Evolutionary conservation across 1,140 invertebrate species (phyloP), one percentile per base, ranked within the genome.

Genomic region (Apis laboriosa): DNA sequence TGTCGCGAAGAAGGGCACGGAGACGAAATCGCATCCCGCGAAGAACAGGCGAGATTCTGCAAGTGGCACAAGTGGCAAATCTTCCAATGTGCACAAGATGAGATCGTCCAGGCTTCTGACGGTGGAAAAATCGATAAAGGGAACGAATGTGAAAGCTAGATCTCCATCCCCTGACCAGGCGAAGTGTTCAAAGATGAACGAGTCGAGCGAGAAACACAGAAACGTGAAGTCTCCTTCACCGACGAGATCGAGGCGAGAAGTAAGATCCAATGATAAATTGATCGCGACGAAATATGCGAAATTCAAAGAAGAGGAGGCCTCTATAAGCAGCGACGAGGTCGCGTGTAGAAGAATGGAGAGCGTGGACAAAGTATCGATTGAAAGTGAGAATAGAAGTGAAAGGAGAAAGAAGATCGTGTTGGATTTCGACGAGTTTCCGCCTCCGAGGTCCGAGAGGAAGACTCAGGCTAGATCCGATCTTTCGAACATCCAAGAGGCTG

Each of bases 391-490:
- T 56, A 13, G 75, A 84, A 2, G 15, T 24, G 11, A 88, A 43
- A 90, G 84, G 56, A 89, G 70, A 34, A 86, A 72, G 12, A 92
- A 90, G 74, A 89, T 92, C 13, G 83, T 88, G 19, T 76, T 92
- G 15, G 92, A 92, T 28, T 93, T 93, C 75, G 60, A 84, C 64
- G 92, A 93, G 49, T 92, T 92, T 81, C 91, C 91, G 21, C 91
- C 91, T 0, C 89, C 88, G 24, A 90, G 64, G 53, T 85, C 86
- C 0, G 79, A 89, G 28, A 85, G 34, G 60, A 84, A 56, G 28
- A 72, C 28, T 19, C n/a, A 79, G 13, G 49, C 67, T 66, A 63
- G 79, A 13, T 51, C 49, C 5, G 80, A 68, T 28, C 49, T 34
- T 49, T 68, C 70, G 56, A 82, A 81, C 21, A 64, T 63, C 0